A percentile compares a stretch with the other conserved stretches of the same genome.
Evolutionary conservation across 2,888 invertebrate species (phyloP).

Genomic region (Carpatolechia fugitivella): DNA sequence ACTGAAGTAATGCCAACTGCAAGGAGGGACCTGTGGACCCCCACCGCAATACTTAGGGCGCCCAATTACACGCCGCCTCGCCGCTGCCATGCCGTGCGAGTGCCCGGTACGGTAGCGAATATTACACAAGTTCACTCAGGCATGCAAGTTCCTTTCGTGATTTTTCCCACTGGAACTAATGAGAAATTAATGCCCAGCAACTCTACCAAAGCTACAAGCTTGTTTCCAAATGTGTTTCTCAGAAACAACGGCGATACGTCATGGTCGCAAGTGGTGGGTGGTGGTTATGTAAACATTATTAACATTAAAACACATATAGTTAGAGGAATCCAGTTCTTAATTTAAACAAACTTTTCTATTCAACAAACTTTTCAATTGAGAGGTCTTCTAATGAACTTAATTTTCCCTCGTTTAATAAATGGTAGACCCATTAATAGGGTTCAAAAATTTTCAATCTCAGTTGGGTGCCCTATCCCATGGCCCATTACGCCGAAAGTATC

Average conservation of each 20-base stretch:
- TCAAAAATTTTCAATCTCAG: background rate
- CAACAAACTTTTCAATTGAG: no score
- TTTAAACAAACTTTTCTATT: no score
- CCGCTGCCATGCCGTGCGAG: background rate
- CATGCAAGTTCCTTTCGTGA: background rate
- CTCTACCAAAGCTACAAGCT: background rate
- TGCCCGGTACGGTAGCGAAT: background rate
- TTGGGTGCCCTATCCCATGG: background rate
- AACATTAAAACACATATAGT: no score
- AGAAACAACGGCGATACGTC: background rate
- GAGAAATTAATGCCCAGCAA: background rate
- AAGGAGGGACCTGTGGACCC: background rate
- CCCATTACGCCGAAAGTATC: background rate
- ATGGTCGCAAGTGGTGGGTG: background rate
- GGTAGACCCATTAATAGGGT: background rate
- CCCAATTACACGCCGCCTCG: background rate
- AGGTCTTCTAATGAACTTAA: no score
- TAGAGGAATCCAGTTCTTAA: no score
- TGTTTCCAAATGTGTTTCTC: background rate
- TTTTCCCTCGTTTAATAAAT: background rate
- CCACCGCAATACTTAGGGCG: background rate
- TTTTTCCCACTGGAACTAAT: background rate
- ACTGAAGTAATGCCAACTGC: background rate
- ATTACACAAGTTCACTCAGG: background rate
- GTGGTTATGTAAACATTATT: no score